Conservation (phyloP, 1,140 invertebrate genomes). For the Diprion similis region DNA sequence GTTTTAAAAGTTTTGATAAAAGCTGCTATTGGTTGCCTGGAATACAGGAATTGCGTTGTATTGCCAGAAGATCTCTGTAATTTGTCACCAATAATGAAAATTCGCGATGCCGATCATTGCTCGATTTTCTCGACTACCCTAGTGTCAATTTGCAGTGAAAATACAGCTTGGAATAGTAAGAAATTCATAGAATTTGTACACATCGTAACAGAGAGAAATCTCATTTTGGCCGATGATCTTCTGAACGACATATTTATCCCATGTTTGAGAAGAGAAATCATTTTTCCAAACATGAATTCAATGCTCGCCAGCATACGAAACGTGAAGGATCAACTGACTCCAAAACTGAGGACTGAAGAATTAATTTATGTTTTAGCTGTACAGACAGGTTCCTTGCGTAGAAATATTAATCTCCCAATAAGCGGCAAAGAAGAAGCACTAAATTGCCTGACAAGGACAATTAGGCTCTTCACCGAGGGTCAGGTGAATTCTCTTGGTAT, state of each 20-base stretch:
- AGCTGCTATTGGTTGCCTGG: slow-evolving; percentile 38
- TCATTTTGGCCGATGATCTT: slow-evolving; percentile 36
- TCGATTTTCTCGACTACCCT: slow-evolving; percentile 25
- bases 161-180: slow-evolving; percentile 29
- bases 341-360: slow-evolving; percentile 15
- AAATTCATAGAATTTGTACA: slow-evolving; percentile 37
- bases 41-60: slow-evolving; percentile 40
- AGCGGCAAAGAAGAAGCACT: slow-evolving; percentile 30
- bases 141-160: slow-evolving; percentile 33
- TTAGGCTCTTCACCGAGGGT: slow-evolving; percentile 22
- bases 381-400: slow-evolving; percentile 32
- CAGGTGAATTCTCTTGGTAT: not conserved
- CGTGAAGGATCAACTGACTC: slow-evolving; percentile 16
- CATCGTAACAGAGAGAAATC: slow-evolving; percentile 20
- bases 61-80: slow-evolving; percentile 38
- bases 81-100: slow-evolving; percentile 40
- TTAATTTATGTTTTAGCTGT: slow-evolving; percentile 28
- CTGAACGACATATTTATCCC: slow-evolving; percentile 45
- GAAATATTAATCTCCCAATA: slow-evolving; percentile 25
- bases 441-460: slow-evolving; percentile 25
- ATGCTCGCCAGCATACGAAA: slow-evolving; percentile 31
- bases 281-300: slow-evolving; percentile 28
- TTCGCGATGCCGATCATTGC: slow-evolving; percentile 28
- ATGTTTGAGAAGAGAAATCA: slow-evolving; percentile 28
- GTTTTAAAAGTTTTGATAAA: slow-evolving; percentile 43